Evolutionary conservation across 2,113 vertebrate species (phyloP).

Genomic region (Romanogobio albipinnatus): DNA sequence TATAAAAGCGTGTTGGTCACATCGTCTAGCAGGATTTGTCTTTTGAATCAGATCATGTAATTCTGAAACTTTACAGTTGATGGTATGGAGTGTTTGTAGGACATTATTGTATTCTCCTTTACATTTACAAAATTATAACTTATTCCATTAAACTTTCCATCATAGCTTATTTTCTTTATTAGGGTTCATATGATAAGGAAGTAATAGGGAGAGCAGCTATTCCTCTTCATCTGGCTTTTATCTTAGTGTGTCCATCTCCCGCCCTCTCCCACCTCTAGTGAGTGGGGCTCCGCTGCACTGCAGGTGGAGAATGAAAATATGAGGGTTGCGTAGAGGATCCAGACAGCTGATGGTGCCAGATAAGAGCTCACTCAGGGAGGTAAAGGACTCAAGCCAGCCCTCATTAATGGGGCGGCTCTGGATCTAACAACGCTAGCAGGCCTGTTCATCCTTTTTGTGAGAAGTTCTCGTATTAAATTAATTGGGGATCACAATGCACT

Average conservation of each 20-base stretch:
- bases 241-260: constrained; percentile 68
- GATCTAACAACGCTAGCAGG: not conserved
- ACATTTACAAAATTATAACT: not conserved
- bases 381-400: constrained; percentile 57
- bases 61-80: not conserved
- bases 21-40: not conserved
- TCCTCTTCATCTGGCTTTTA: constrained; percentile 58
- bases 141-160: constrained; percentile 3
- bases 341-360: constrained; percentile 81
- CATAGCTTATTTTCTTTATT: constrained; percentile 18
- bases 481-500: not conserved
- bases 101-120: not conserved
- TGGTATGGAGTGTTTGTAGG: not conserved
- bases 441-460: not conserved
- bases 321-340: constrained; percentile 72
- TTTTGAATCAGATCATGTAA: not conserved
- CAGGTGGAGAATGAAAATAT: constrained; percentile 76
- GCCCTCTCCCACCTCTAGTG: constrained; percentile 59
- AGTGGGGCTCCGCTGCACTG: constrained; percentile 70
- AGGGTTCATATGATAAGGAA: constrained; percentile 6
- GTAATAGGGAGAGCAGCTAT: constrained; percentile 12
- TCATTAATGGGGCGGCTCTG: constrained; percentile 54
- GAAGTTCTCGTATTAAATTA: not conserved
- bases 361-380: constrained; percentile 72
- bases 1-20: not conserved